Evolutionary conservation across 1,140 invertebrate species (phyloP).

Genomic region (Drosophila simulans): DNA sequence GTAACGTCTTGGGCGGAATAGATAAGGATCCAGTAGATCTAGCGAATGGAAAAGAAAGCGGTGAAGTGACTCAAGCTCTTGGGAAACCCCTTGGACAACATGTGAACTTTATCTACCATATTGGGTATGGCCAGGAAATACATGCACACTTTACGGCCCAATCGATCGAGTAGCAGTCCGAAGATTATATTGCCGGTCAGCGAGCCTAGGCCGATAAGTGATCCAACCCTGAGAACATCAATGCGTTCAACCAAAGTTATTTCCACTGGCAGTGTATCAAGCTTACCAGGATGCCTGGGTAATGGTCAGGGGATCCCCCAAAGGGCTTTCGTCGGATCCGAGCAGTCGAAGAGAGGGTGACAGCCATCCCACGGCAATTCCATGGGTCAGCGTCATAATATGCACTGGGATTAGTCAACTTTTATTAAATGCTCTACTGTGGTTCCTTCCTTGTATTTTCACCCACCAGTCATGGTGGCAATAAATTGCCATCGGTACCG

Average conservation of each 20-base stretch:
- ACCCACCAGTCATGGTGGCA: slow-evolving; percentile 71
- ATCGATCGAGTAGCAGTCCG: slow-evolving; percentile 61
- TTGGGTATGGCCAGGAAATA: slow-evolving; percentile 69
- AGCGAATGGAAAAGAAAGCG: background rate
- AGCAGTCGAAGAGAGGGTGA: slow-evolving; percentile 59
- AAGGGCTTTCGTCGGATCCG: slow-evolving; percentile 49
- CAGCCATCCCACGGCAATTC: slow-evolving; percentile 64
- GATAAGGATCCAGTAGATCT: slow-evolving; percentile 75
- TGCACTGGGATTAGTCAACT: slow-evolving; percentile 44
- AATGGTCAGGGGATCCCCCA: slow-evolving; percentile 51
- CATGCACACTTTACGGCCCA: slow-evolving; percentile 72
- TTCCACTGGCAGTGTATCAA: background rate
- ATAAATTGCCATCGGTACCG: slow-evolving; percentile 69
- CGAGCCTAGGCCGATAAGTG: slow-evolving; percentile 61
- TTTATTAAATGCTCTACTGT: background rate
- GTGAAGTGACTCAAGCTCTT: slow-evolving; percentile 24
- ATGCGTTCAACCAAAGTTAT: background rate
- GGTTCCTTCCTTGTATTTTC: background rate
- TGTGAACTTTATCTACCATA: slow-evolving; percentile 47
- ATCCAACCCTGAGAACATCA: slow-evolving; percentile 48
- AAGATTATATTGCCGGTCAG: slow-evolving; percentile 65
- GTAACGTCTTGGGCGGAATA: slow-evolving; percentile 62
- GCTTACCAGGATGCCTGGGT: slow-evolving; percentile 65
- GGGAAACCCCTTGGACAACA: slow-evolving; percentile 5
- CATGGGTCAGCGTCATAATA: slow-evolving; percentile 69